Conservation (phyloP, 1,140 invertebrate genomes). For the Drosophila rhopaloa region DNA sequence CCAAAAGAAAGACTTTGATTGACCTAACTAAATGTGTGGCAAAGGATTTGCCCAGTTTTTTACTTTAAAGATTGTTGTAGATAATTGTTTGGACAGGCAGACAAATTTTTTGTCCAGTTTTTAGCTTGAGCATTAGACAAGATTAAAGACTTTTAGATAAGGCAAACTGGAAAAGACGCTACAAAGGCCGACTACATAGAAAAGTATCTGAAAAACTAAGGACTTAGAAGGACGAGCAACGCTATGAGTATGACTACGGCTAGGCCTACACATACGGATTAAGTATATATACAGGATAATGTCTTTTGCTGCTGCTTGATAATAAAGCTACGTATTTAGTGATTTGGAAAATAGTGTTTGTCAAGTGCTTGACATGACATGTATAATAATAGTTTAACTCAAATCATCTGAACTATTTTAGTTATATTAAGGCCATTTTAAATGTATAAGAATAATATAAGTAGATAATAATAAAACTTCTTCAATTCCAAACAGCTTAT, state of each 20-base stretch:
- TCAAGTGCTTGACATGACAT: conserved; percentile 11
- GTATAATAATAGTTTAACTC: background rate
- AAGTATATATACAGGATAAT: conserved; percentile 21
- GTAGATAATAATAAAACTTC: background rate
- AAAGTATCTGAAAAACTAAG: background rate
- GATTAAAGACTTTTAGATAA: conserved; percentile 28
- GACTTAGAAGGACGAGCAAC: conserved; percentile 1
- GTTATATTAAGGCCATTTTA: background rate
- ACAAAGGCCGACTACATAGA: conserved; percentile 3
- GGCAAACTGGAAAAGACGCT: conserved; percentile 37
- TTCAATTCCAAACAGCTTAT: background rate
- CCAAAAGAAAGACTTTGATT: background rate
- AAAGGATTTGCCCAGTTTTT: background rate
- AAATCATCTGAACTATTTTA: background rate
- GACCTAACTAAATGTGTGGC: conserved; percentile 1
- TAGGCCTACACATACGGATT: conserved; percentile 2
- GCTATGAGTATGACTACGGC: conserved; percentile 5
- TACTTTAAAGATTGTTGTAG: conserved; percentile 4
- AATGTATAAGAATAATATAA: background rate
- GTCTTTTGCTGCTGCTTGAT: conserved; percentile 7
- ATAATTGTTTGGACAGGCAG: conserved; percentile 12
- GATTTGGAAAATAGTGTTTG: background rate
- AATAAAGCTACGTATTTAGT: conserved; percentile 3
- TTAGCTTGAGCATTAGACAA: conserved; percentile 21
- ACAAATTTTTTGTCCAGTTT: background rate